Evolutionary conservation across 2,113 vertebrate genomes (phyloP).

Genomic region (Eulacestoma nigropectus): DNA sequence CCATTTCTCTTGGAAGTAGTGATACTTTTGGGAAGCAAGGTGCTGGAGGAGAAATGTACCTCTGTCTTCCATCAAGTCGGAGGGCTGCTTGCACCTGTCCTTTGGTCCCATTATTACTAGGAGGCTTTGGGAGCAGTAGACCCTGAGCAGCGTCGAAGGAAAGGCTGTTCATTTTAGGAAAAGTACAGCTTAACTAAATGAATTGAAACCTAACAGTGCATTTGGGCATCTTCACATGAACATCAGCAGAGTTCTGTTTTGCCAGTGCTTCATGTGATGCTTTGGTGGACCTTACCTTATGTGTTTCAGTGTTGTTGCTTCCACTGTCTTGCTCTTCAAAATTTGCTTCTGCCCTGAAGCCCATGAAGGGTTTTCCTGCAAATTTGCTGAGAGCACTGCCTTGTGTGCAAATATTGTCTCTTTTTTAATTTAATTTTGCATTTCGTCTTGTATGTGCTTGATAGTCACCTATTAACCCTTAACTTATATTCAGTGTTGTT

Average conservation of each 20-base stretch:
- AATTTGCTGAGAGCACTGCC: accelerated
- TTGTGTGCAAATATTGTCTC: background rate
- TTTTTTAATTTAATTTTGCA: background rate
- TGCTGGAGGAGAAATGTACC: background rate
- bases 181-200: background rate
- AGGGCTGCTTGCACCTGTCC: background rate
- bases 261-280: background rate
- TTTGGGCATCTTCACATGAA: background rate
- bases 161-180: background rate
- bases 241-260: background rate
- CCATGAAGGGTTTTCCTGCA: background rate
- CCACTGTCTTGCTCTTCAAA: background rate
- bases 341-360: background rate
- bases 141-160: background rate
- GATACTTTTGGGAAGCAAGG: background rate
- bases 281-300: background rate
- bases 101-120: background rate
- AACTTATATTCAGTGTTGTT: background rate
- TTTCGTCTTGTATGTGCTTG: background rate
- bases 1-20: background rate
- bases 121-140: background rate
- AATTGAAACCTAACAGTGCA: background rate
- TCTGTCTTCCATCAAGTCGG: background rate
- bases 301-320: background rate
- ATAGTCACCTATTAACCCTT: background rate